These are phyloP conservation scores for Zosterops japonicus DNA, from an alignment of 2,113 vertebrate species.

Conservation along the genomic window DNA sequence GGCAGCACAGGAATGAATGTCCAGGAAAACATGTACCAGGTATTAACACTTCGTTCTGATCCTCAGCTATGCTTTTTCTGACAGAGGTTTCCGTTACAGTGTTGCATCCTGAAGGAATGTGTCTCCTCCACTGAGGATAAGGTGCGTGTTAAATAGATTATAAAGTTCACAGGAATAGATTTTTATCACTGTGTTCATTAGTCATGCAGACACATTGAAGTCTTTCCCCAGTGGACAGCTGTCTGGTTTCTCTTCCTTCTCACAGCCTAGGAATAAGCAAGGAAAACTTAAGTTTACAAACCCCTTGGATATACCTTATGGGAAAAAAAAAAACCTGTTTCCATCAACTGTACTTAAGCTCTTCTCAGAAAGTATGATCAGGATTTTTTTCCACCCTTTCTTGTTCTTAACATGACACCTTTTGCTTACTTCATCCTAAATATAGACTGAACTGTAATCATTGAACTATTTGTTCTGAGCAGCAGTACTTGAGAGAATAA, in stretches of 20 bases:
- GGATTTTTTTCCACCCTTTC: background rate
- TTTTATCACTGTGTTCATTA: background rate
- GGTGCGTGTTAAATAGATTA: background rate
- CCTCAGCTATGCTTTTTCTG: background rate
- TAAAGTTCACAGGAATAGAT: background rate
- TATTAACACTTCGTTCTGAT: background rate
- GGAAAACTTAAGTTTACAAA: background rate
- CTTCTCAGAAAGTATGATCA: background rate
- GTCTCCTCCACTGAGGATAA: background rate
- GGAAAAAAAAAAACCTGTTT: background rate
- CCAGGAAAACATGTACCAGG: background rate
- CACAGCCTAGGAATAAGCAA: background rate
- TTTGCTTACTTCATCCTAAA: slow-evolving; percentile 1
- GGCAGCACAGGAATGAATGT: background rate
- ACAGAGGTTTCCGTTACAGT: background rate
- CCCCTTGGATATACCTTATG: background rate
- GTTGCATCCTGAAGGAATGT: background rate
- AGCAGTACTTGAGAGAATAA: background rate
- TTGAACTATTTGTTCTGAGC: background rate
- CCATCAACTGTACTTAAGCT: background rate
- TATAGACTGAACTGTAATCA: background rate
- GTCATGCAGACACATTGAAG: background rate
- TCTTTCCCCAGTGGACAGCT: background rate
- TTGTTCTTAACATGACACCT: background rate
- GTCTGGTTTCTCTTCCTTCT: slow-evolving; percentile 8